A percentile compares a stretch with the other conserved stretches of the same genome.
Evolutionary conservation across 2,888 invertebrate species (phyloP).

Genomic region (Atethmia centrago): DNA sequence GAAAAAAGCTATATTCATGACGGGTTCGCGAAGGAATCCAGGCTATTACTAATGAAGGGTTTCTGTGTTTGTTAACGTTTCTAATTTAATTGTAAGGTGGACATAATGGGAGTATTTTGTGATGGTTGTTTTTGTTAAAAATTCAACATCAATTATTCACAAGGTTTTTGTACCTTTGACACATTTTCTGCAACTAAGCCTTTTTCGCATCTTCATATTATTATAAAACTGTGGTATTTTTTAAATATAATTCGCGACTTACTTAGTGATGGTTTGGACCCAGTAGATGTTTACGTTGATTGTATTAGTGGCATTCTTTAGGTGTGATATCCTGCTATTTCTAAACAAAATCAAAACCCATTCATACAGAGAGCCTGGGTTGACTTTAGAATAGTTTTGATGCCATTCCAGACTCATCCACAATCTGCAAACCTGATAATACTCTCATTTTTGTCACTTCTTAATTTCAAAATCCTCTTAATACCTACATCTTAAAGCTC

Average conservation of each 20-base stretch:
- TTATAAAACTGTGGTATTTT: neutral
- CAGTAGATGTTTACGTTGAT: neutral
- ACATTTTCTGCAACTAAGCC: neutral
- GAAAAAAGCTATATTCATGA: constrained; percentile 53
- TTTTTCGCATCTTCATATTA: neutral
- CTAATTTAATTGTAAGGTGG: constrained; percentile 40
- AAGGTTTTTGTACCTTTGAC: neutral
- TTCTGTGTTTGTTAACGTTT: constrained; percentile 20
- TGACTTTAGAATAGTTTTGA: neutral
- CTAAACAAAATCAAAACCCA: neutral
- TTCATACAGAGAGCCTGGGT: neutral
- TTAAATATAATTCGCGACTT: neutral
- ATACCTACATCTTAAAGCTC: neutral
- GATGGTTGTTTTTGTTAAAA: constrained; percentile 2
- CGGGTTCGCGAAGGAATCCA: constrained; percentile 35
- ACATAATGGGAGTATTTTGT: constrained; percentile 15
- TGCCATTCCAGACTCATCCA: no score
- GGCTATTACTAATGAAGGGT: constrained; percentile 44
- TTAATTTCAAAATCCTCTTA: neutral
- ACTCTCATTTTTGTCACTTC: neutral
- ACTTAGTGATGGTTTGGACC: neutral
- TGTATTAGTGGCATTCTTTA: no score
- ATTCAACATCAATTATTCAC: neutral
- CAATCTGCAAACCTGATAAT: neutral
- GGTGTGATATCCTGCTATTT: neutral